Evolutionary conservation across 2,113 vertebrate genomes (phyloP).

Genomic region (Gasterosteus aculeatus): DNA sequence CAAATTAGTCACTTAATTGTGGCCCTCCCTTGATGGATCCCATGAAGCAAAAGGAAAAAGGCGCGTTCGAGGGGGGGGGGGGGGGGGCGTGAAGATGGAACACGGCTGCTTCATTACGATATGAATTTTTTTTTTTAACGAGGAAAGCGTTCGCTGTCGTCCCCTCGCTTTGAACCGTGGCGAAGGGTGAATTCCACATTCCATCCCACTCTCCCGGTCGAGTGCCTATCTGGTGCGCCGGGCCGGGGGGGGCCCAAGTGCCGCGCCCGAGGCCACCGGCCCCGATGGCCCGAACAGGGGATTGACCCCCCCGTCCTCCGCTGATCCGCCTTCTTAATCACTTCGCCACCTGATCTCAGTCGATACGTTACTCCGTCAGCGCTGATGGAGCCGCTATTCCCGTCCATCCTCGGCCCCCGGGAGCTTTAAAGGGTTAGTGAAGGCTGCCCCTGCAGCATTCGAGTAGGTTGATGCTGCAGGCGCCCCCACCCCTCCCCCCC

Average conservation of each 20-base stretch:
- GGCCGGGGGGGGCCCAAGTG: conserved; percentile 41
- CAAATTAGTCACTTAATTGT: conserved; percentile 82
- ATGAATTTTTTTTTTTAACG: conserved; percentile 76
- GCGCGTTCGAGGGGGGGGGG: conserved; percentile 60
- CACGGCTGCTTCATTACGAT: conserved; percentile 73
- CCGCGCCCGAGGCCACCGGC: conserved; percentile 51
- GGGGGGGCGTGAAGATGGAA: conserved; percentile 50
- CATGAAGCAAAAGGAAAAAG: conserved; percentile 24
- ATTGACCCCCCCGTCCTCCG: conserved; percentile 67
- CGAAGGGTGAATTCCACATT: conserved; percentile 64
- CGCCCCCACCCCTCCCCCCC: not conserved
- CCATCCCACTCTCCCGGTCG: conserved; percentile 45
- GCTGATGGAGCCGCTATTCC: conserved; percentile 25
- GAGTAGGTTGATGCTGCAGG: not conserved
- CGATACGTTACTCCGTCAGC: conserved; percentile 50
- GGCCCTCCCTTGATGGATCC: conserved; percentile 74
- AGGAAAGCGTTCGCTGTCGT: conserved; percentile 65
- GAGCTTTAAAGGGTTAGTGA: conserved; percentile 20
- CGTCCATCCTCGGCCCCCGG: conserved; percentile 19
- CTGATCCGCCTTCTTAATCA: conserved; percentile 69
- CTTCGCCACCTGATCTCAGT: conserved; percentile 53
- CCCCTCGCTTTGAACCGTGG: conserved; percentile 66
- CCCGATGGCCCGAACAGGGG: conserved; percentile 61
- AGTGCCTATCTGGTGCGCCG: conserved; percentile 46
- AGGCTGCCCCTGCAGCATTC: conserved; percentile 3